Evolutionary conservation across 2,113 vertebrate genomes (phyloP).

Genomic region (Oceanites oceanicus): DNA sequence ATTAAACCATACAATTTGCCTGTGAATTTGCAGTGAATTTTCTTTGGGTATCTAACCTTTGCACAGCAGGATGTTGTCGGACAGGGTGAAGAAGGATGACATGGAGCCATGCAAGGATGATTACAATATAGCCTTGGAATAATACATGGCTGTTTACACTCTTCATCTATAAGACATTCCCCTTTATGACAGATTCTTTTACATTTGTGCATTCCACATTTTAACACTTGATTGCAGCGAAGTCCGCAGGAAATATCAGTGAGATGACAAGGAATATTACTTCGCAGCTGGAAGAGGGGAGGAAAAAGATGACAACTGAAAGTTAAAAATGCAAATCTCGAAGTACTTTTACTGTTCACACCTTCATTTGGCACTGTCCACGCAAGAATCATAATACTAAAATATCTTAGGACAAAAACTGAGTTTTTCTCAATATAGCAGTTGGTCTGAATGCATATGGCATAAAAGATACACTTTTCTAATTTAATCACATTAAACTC

Average conservation of each 20-base stretch:
- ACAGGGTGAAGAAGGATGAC: constrained; percentile 86
- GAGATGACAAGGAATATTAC: constrained; percentile 96
- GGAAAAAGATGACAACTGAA: neutral
- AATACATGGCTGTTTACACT: constrained; percentile 88
- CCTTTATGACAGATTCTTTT: constrained; percentile 92
- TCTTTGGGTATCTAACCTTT: constrained; percentile 77
- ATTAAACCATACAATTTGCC: neutral
- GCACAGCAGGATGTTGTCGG: constrained; percentile 82
- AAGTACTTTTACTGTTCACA: neutral
- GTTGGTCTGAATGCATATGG: neutral
- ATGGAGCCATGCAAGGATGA: constrained; percentile 89
- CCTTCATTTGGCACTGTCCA: neutral
- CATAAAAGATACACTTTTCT: neutral
- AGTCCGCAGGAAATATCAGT: constrained; percentile 96
- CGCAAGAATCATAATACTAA: neutral
- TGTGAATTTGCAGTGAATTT: neutral
- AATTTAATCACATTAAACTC: neutral
- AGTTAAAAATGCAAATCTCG: neutral
- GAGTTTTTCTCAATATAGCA: neutral
- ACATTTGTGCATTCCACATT: constrained; percentile 91
- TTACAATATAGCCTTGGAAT: constrained; percentile 85
- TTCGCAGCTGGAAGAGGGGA: constrained; percentile 83
- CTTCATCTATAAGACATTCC: constrained; percentile 84
- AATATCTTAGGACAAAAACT: neutral
- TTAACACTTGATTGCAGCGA: constrained; percentile 83